Percentiles rank a stretch among this genome's conserved stretches.
Evolutionary conservation across 2,888 invertebrate genomes (phyloP).

Genomic region (Pimpla rufipes): DNA sequence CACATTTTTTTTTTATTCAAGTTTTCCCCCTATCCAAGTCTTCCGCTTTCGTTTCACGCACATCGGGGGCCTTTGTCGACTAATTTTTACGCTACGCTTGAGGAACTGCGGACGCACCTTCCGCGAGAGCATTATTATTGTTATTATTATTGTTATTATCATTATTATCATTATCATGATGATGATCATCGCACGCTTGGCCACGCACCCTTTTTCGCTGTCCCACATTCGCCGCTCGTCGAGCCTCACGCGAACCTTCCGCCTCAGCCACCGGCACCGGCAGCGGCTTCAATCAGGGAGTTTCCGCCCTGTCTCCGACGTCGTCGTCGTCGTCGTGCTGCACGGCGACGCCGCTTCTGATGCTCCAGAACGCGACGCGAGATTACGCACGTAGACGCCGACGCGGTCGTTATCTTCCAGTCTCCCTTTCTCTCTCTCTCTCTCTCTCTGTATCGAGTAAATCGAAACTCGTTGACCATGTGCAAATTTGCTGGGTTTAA

Average conservation of each 20-base stretch:
- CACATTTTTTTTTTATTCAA: no score
- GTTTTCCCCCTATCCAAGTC: slow-evolving; percentile 15
- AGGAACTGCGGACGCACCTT: slow-evolving; percentile 35
- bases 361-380: slow-evolving; percentile 5
- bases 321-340: no score
- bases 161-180: slow-evolving; percentile 33
- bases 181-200: slow-evolving; percentile 54
- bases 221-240: slow-evolving; percentile 52
- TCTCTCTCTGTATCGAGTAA: neutral
- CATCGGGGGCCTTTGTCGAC: slow-evolving; percentile 14
- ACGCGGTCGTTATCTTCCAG: neutral
- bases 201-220: slow-evolving; percentile 67
- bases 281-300: slow-evolving; percentile 62
- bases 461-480: neutral
- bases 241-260: slow-evolving; percentile 32
- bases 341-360: slow-evolving; percentile 10
- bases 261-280: slow-evolving; percentile 37
- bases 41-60: slow-evolving; percentile 17
- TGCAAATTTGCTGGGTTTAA: neutral
- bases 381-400: slow-evolving; percentile 18
- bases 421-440: no score
- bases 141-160: slow-evolving; percentile 4
- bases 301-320: slow-evolving; percentile 63
- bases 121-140: slow-evolving; percentile 32
- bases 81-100: slow-evolving; percentile 47